These are phyloP conservation scores for Acanthochromis polyacanthus DNA, from an alignment of 2,113 vertebrate genomes.

Conservation along the genomic window DNA sequence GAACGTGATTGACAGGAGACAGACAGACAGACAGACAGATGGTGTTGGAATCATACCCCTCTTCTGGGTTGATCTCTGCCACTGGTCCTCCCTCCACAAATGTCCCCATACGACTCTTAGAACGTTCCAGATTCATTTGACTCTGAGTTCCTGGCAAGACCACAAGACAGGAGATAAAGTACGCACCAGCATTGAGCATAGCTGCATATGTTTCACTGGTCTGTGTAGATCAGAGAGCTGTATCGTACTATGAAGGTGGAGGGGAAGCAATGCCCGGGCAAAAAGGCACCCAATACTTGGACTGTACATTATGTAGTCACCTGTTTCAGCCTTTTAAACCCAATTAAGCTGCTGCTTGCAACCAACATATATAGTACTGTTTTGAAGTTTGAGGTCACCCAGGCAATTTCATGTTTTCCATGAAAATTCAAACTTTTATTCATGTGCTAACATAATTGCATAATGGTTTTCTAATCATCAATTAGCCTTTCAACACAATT, in stretches of 20 bases:
- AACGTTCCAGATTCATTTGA: conserved; percentile 80
- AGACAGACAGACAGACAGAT: background rate
- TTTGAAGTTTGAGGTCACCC: too few species aligned
- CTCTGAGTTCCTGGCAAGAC: conserved; percentile 78
- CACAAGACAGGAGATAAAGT: conserved; percentile 14
- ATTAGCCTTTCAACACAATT: too few species aligned
- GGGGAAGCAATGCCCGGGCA: too few species aligned
- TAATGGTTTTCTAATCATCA: too few species aligned
- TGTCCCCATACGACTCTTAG: conserved; percentile 83
- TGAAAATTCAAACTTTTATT: too few species aligned
- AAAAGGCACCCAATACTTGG: too few species aligned
- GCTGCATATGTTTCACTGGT: background rate
- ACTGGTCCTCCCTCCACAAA: conserved; percentile 73
- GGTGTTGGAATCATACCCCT: conserved; percentile 73
- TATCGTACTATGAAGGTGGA: background rate
- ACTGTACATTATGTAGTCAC: too few species aligned
- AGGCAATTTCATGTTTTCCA: too few species aligned
- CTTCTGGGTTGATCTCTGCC: conserved; percentile 75
- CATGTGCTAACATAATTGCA: too few species aligned
- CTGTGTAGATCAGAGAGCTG: conserved; percentile 6
- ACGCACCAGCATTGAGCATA: background rate
- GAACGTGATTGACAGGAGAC: background rate
- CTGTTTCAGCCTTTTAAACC: too few species aligned
- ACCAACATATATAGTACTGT: too few species aligned
- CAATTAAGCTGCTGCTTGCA: too few species aligned